These are phyloP conservation scores for Urocitellus parryii DNA, from an alignment of 2,113 vertebrate species.

Conservation along the genomic window DNA sequence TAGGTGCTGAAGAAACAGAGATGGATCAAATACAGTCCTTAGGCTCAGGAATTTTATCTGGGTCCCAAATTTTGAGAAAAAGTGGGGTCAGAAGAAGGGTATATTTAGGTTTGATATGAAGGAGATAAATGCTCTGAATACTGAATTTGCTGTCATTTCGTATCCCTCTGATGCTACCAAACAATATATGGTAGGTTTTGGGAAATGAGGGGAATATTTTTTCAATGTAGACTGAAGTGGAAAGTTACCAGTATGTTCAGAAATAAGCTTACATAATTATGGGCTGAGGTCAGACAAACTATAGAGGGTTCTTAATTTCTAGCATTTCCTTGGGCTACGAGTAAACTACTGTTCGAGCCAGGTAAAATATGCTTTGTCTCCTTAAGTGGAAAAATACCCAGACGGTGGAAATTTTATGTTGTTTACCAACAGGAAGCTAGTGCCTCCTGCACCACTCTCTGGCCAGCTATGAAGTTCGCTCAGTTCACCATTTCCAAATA, in stretches of 20 bases:
- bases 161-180: background rate
- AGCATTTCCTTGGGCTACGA: slow-evolving; percentile 85
- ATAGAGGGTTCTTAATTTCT: slow-evolving; percentile 79
- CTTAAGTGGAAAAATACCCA: slow-evolving; percentile 78
- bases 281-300: slow-evolving; percentile 84
- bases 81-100: background rate
- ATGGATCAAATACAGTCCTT: background rate
- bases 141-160: slow-evolving; percentile 28
- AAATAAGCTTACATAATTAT: slow-evolving; percentile 84
- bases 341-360: slow-evolving; percentile 83
- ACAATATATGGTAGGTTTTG: background rate
- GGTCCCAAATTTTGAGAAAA: background rate
- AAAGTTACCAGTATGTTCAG: slow-evolving; percentile 88
- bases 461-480: background rate
- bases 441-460: background rate
- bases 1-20: background rate
- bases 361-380: slow-evolving; percentile 80
- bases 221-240: slow-evolving; percentile 81
- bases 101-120: slow-evolving; percentile 10
- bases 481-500: background rate
- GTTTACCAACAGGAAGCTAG: background rate
- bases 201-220: slow-evolving; percentile 21
- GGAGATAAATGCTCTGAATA: background rate
- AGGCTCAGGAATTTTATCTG: background rate
- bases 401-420: slow-evolving; percentile 75